Base-by-base conservation (phyloP, 1,140 invertebrate species). In the Amphibalanus amphitrite region DNA sequence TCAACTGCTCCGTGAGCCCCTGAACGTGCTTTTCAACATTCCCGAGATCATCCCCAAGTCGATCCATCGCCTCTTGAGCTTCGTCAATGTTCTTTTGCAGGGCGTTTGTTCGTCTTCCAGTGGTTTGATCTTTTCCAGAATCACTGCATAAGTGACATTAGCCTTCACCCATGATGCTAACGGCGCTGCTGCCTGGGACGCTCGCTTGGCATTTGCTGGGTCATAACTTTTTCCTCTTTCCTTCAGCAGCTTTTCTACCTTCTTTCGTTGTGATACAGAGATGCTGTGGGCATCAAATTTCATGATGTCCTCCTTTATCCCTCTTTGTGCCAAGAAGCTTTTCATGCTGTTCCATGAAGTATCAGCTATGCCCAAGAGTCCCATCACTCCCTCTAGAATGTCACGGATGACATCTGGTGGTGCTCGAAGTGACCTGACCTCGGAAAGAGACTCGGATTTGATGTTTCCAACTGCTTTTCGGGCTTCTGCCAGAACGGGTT, bases 311-410 rank as follows among this genome's bases (percentile, higher is more conserved):
- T 99, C 97, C 80, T 97, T 98, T 10, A 99, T 88, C 4, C 96
- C 95, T 69, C 94, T 84, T 81, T 97, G 97, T 0, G 93, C 92
- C 29, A 99, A 80, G 79, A 99, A 99, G 28, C 89, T 93, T 79
- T 98, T 98, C 96, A 99, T 99, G 75, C 93, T 96, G 77, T 96
- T 95, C 97, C 97, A 99, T 0, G 95, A 98, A 0, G 95, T 98
- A 79, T 99, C 97, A 69, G 90, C 87, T 71, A 95, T 97, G 17
- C 96, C 97, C 95, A 99, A 98, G 15, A 99, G 82, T n/a, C 93
- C 83, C 0, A 99, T 81, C 64, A 99, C 97, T 28, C 94, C 97
- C 81, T 99, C 95, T 0, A 99, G 80, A 74, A 99, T 97, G 78
- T 99, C 96, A 29, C 95, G 83, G 47, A 99, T 97, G 0, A 95